phyloP scores from a whole-genome alignment of 1,140 invertebrate genomes.

The Drosophila dunni region DNA sequence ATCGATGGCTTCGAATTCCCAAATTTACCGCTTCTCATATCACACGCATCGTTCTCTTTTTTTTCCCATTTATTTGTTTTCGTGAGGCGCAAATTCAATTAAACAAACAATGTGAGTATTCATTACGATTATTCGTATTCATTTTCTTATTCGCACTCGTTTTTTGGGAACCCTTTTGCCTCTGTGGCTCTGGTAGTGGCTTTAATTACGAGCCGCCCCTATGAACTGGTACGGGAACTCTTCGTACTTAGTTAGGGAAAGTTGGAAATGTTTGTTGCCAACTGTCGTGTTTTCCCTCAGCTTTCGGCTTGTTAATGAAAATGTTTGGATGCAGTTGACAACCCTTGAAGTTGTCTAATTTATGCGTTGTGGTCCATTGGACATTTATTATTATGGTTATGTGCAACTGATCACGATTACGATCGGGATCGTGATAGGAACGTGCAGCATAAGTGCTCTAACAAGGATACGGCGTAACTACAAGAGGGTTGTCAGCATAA shows the following conservation, averaged over 20 bases:
- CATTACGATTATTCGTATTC: background rate
- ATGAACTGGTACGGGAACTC: conserved; percentile 29
- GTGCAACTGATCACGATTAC: conserved; percentile 28
- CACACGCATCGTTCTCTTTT: conserved; percentile 51
- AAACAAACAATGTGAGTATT: conserved; percentile 54
- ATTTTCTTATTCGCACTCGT: background rate
- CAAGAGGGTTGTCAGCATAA: conserved; percentile 25
- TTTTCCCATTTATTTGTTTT: conserved; percentile 57
- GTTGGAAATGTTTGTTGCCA: conserved; percentile 35
- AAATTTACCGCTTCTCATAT: conserved; percentile 68
- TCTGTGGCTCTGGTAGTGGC: conserved; percentile 12
- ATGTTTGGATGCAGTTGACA: conserved; percentile 52
- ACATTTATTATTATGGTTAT: conserved; percentile 49
- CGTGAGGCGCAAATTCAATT: conserved; percentile 74
- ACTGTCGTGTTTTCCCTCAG: conserved; percentile 49
- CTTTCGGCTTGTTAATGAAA: conserved; percentile 63
- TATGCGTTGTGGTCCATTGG: conserved; percentile 71
- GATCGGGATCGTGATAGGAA: conserved; percentile 20
- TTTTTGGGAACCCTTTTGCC: conserved; percentile 35
- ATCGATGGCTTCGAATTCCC: conserved; percentile 37
- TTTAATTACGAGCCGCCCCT: conserved; percentile 66
- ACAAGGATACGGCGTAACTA: background rate
- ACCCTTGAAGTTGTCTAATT: conserved; percentile 51
- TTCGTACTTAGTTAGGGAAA: conserved; percentile 10
- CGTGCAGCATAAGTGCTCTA: conserved; percentile 19